Base-by-base conservation (phyloP, 1,140 invertebrate species). In the Colletes gigas region DNA sequence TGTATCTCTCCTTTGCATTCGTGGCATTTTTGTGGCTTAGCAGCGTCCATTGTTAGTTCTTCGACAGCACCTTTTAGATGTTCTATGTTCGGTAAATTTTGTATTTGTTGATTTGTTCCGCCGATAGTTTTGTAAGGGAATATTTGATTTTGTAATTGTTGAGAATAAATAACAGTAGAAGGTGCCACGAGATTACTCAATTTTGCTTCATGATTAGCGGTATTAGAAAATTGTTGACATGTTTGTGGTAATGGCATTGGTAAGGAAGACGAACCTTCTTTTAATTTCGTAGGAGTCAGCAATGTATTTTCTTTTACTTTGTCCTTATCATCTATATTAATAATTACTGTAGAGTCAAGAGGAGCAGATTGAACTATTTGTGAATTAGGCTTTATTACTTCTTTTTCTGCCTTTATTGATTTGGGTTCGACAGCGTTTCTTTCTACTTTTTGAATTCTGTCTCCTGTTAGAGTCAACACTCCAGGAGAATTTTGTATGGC, bases 1-100 rank as follows among this genome's bases (percentile, higher is more conserved):
- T 94, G 88, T 94, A 97, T 75, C 89, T 89, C 84, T 93, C 95
- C 77, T 88, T 93, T 84, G 81, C 95, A 96, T 85, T 95, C 88
- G 50, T 92, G 88, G 69, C 94, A 94, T 14, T 90, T 89, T 30
- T 89, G 86, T 12, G 70, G 52, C 14, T 87, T 89, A 3, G 55
- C 70, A 6, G 80, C 65, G 52, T 87, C 86, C 12, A 91, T 66
- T 9, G 70, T 88, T 52, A 93, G 77, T 41, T 83, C 86, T 47
- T 92, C 84, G 57, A 86, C 57, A 4, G 52, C 52, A 57, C 68
- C 57, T 21, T 69, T 82, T 41, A 87, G 7, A 2, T 70, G 21
- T n/a, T 73, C 54, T 19, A 39, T n/a, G 30, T 66, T 54, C n/a
- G 19, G 50, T n/a, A 19, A 10, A 8, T 66, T 47, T 4, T 62